Base-by-base conservation (phyloP, 2,113 vertebrate species). In the Psilopogon haemacephalus region DNA sequence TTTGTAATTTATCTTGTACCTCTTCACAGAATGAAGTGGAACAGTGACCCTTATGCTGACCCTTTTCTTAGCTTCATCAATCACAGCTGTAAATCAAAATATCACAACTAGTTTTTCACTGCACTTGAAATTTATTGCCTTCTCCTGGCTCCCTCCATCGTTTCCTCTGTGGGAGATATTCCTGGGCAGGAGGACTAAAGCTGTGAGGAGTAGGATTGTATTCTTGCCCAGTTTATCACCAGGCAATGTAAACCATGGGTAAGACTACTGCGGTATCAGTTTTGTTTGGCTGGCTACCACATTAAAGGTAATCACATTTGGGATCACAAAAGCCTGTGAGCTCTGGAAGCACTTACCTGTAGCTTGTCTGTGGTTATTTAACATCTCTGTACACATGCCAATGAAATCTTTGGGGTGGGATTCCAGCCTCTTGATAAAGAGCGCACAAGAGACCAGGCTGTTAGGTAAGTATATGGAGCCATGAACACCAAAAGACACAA, bases 1-100 rank as follows among this genome's bases (percentile, higher is more conserved):
- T n/a, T 89, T 81, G 38, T 35, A 94, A 55, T 93, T 90, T 74
- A 42, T 85, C 68, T 84, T 84, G 5, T 78, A 30, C 56, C 54
- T 89, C 56, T 87, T 93, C 56, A 88, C 67, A 71, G 84, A 91
- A 56, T 60, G 70, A 86, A 93, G 60, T 33, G 74, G 88, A 88
- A 60, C 16, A 65, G 17, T 37, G 55, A 82, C 64, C 63, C 19
- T 70, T 35, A 24, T 0, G 1, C 24, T 84, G 73, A 86, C 67
- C 72, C n/a, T 88, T 94, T 80, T 19, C 52, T 50, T 89, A 90
- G 40, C 44, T 56, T 59, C 76, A 76, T 94, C 70, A 73, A 56
- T 88, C 65, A 82, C 3, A 7, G 71, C 17, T 65, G n/a, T 42
- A 89, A 84, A 86, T 27, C 18, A 62, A 82, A 91, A 78, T 1